Evolutionary conservation across 2,113 vertebrate species (phyloP).

Genomic region (Eidolon helvum): DNA sequence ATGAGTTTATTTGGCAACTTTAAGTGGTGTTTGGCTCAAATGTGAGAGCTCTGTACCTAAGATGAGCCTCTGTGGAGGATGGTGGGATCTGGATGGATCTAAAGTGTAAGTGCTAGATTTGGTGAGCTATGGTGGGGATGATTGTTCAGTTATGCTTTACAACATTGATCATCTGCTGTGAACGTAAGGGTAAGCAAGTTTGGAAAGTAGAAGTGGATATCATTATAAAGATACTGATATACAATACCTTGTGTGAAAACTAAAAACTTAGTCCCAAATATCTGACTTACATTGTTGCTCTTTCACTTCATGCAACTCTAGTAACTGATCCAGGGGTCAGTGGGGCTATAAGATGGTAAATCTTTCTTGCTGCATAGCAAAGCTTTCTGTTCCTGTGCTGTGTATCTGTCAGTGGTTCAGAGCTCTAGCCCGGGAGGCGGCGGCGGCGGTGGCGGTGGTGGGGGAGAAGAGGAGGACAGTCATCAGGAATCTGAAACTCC

Average conservation of each 20-base stretch:
- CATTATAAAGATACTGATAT: not conserved
- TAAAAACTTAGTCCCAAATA: not conserved
- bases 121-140: not conserved
- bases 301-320: not conserved
- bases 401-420: slow-evolving; percentile 86
- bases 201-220: not conserved
- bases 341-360: not conserved
- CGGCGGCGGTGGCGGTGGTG: slow-evolving; percentile 80
- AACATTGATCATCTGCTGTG: not conserved
- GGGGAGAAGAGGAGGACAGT: slow-evolving; percentile 89
- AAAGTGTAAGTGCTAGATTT: not conserved
- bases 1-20: not conserved
- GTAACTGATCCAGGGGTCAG: not conserved
- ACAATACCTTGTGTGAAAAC: not conserved
- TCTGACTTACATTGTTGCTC: not conserved
- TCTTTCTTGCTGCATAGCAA: not conserved
- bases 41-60: slow-evolving; percentile 3
- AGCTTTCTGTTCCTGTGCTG: slow-evolving; percentile 47
- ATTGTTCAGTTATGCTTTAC: not conserved
- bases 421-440: slow-evolving; percentile 86
- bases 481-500: slow-evolving; percentile 88
- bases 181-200: not conserved
- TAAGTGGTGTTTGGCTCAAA: not conserved
- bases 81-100: not conserved
- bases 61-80: not conserved